Base-by-base conservation (phyloP, 1,140 invertebrate genomes). In the Tetramorium alpestre region DNA sequence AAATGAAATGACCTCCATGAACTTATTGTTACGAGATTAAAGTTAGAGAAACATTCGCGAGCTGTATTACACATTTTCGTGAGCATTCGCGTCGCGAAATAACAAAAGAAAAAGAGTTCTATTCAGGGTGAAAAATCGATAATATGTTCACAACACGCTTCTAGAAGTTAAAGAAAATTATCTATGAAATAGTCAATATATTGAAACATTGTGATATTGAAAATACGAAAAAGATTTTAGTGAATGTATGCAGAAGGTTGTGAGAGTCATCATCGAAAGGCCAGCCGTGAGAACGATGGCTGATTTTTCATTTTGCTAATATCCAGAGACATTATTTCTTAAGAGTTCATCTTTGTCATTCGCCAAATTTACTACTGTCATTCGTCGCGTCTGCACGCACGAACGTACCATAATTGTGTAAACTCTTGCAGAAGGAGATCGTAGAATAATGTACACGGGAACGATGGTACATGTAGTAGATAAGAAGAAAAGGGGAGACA, bases 171-270 rank as follows among this genome's bases (percentile, higher is more conserved):
- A 84, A 47, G 44, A 62, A 88, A 58, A 70, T 89, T 60, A 89
- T 77, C 41, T 82, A 81, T 87, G 51, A 88, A 91, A 87, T 90
- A 91, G 88, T 91, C 90, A 91, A 91, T 91, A 90, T 86, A 64
- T 88, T 86, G 87, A 89, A 90, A 58, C 84, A 90, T 88, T 91
- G 91, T 91, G 90, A 91, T 91, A 91, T 51, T 41, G 80, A 85
- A 67, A 80, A 47, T 67, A 65, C 28, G 60, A 90, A 65, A 77
- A 80, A 54, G 49, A 82, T 56, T 62, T 38, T 47, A 80, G 38
- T 69, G 67, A 75, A 69, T 64, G 78, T 86, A 67, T 84, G 77
- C 67, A 54, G 64, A 56, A 38, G 86, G 75, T 88, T 77, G 88
- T 78, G 81, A 87, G 65, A 76, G 81, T 56, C 47, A 77, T 89